Evolutionary conservation across 2,113 vertebrate species (phyloP).

Genomic region (Fukomys damarensis): DNA sequence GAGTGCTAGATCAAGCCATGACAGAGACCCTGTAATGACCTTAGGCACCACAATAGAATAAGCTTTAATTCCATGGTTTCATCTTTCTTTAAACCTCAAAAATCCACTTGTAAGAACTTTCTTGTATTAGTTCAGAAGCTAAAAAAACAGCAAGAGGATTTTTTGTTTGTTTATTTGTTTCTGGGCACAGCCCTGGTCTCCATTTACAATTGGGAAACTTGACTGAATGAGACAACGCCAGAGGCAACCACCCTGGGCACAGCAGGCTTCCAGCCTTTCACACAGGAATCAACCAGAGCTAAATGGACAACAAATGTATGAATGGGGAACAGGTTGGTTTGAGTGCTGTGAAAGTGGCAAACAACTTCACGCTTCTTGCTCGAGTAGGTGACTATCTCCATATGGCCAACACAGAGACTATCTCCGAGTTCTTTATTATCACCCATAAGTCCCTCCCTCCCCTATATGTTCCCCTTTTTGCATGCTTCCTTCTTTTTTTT

Average conservation of each 20-base stretch:
- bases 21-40: not conserved
- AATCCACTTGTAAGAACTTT: not conserved
- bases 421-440: not conserved
- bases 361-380: accelerated
- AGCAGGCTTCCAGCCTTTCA: not conserved
- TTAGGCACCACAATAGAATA: not conserved
- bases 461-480: not conserved
- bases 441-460: not conserved
- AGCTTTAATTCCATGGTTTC: not conserved
- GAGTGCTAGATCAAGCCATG: too few relatives aligned
- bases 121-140: not conserved
- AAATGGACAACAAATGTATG: not conserved
- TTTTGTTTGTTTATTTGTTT: too few relatives aligned
- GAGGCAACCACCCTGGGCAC: too few relatives aligned
- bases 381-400: accelerated
- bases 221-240: not conserved
- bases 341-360: accelerated
- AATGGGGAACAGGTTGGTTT: too few relatives aligned
- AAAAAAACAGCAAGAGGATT: not conserved
- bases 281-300: not conserved
- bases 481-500: too few relatives aligned
- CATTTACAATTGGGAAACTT: accelerated
- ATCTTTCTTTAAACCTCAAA: not conserved
- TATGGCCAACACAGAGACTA: not conserved
- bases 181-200: not conserved